phyloP scores from a whole-genome alignment of 2,113 vertebrate species.

The Triplophysa tibetana region DNA sequence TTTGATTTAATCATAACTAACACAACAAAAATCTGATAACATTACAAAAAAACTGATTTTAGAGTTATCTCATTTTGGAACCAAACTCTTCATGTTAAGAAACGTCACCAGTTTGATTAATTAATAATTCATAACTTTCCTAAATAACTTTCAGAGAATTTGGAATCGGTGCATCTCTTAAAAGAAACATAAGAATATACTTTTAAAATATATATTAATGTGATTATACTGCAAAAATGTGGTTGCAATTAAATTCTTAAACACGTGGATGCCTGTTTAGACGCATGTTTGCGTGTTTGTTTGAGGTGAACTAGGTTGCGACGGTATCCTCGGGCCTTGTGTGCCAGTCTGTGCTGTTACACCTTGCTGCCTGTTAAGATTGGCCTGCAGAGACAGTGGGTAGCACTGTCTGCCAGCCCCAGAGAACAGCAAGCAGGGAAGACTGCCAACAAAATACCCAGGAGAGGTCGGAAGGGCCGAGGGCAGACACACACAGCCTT shows the following conservation, averaged over 20 bases:
- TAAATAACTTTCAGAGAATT: background rate
- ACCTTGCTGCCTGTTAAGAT: slow-evolving; percentile 93
- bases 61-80: too few relatives aligned
- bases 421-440: slow-evolving; percentile 86
- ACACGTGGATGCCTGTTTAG: slow-evolving; percentile 27
- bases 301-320: slow-evolving; percentile 46
- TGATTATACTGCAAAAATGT: slow-evolving; percentile 11
- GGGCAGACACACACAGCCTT: slow-evolving; percentile 7
- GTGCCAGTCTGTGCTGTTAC: slow-evolving; percentile 90
- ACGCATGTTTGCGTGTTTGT: slow-evolving; percentile 34
- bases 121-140: too few relatives aligned
- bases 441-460: slow-evolving; percentile 87
- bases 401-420: slow-evolving; percentile 86
- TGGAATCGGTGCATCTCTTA: background rate
- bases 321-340: slow-evolving; percentile 81
- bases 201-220: background rate
- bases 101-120: too few relatives aligned
- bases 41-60: too few relatives aligned
- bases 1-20: too few relatives aligned
- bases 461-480: slow-evolving; percentile 73
- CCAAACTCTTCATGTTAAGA: too few relatives aligned
- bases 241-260: slow-evolving; percentile 28
- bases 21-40: too few relatives aligned
- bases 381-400: slow-evolving; percentile 87
- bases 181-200: background rate